phyloP scores from a whole-genome alignment of 1,140 invertebrate species.

The Magallana gigas region DNA sequence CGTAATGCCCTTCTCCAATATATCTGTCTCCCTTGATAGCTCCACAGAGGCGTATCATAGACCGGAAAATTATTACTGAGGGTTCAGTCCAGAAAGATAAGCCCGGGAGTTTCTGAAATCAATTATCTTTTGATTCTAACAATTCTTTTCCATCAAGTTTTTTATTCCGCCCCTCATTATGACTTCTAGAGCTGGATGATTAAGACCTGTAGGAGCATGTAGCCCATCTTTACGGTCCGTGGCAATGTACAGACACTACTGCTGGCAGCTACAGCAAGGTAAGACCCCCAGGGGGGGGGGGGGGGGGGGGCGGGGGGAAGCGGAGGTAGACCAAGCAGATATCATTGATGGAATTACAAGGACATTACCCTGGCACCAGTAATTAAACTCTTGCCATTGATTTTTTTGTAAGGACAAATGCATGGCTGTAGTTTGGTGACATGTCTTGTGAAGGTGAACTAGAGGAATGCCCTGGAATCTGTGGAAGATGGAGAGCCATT shows the following conservation, averaged over 20 bases:
- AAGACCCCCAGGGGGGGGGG: background rate
- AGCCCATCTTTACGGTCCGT: background rate
- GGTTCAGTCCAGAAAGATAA: background rate
- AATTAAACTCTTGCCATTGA: too few species aligned
- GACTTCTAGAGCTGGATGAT: conserved; percentile 8
- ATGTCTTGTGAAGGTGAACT: too few species aligned
- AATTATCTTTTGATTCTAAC: conserved; percentile 25
- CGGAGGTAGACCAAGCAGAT: background rate
- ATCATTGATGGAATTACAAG: too few species aligned
- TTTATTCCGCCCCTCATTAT: background rate
- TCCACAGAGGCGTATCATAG: background rate
- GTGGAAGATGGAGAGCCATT: too few species aligned
- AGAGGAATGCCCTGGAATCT: too few species aligned
- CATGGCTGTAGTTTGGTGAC: too few species aligned
- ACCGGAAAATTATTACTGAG: background rate
- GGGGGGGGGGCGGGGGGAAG: background rate
- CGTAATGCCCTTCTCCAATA: background rate
- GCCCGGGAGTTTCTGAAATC: conserved; percentile 1
- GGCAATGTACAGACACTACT: background rate
- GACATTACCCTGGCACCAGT: too few species aligned
- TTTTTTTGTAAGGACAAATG: too few species aligned
- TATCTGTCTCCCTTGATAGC: background rate
- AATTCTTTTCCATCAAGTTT: conserved; percentile 17
- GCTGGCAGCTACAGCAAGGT: background rate
- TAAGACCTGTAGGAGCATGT: background rate